phyloP scores from a whole-genome alignment of 53 echinoderm and acorn worm species.

The Patiria pectinifera region DNA sequence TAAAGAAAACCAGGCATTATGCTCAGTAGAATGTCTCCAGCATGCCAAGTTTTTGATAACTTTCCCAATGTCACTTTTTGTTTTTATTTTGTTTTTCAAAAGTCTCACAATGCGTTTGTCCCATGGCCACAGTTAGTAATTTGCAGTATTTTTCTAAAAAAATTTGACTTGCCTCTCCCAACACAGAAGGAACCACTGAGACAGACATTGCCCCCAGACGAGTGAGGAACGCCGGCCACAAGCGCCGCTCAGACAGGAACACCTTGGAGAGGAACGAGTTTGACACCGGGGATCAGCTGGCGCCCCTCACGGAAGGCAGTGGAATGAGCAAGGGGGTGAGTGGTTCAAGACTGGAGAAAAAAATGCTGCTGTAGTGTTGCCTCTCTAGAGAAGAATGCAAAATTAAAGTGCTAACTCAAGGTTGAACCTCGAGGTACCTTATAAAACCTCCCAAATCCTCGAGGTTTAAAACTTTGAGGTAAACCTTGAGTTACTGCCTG shows the following conservation, averaged over 20 bases:
- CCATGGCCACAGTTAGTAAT: neutral
- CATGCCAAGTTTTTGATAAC: no score
- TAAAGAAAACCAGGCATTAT: no score
- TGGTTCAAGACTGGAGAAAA: neutral
- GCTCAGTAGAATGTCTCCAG: no score
- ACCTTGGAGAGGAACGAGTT: slow-evolving; percentile 43
- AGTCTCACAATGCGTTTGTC: no score
- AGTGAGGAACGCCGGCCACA: neutral
- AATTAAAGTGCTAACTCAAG: no score
- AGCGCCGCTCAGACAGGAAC: slow-evolving; percentile 14
- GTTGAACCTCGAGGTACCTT: no score
- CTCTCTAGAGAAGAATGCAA: no score
- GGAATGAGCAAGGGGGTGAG: slow-evolving; percentile 43
- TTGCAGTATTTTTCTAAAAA: neutral
- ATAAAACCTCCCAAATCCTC: no score
- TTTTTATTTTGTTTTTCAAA: no score
- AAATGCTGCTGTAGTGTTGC: neutral
- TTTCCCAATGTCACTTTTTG: no score
- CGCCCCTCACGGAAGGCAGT: slow-evolving; percentile 12
- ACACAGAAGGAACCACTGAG: slow-evolving; percentile 1
- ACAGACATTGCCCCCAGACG: slow-evolving; percentile 18
- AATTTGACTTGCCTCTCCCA: neutral
- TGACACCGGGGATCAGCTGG: slow-evolving; percentile 19
- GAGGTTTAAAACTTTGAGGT: no score
- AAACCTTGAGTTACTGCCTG: no score